Evolutionary conservation across 2,888 invertebrate genomes (phyloP), one percentile per base, ranked within the genome.

Genomic region (Hanleya hanleyi): DNA sequence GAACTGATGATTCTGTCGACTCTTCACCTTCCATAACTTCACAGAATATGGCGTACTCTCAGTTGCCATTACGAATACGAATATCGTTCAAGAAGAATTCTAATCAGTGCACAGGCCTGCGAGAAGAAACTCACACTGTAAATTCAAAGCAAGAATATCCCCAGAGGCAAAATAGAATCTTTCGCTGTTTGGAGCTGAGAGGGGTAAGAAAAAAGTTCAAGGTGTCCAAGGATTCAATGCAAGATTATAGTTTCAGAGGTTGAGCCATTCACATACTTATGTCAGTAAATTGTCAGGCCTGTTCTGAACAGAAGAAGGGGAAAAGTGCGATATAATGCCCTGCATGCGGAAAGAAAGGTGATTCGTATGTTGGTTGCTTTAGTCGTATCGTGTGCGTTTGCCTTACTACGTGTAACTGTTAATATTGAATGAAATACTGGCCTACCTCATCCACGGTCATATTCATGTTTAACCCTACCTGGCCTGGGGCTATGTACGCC

Each of bases 391-490:
- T 97, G 97, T 91, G 96, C 96, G 22, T 90, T 92, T 97, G 76
- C 97, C 97, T 0, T 95, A 95, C 91, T 97, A 97, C 91, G 95
- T 88, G 47, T 78, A 84, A 18, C 74, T 84, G 7, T 94, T 96
- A n/a, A n/a, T n/a, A n/a, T n/a, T n/a, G n/a, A 93, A 96, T 96
- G 95, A 95, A 95, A 88, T 95, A 95, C 90, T 96, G 95, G 95
- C 64, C 79, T 88, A 94, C 95, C 86, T 94, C 94, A 69, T 76
- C 26, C 71, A 77, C 5, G 76, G 81, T 29, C 57, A 37, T 18
- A 64, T 18, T 38, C n/a, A 38, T 70, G 12, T 32, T 35, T 15
- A 70, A 49, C n/a, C n/a, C n/a, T n/a, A n/a, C n/a, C n/a, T n/a
- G n/a, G n/a, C n/a, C n/a, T n/a, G n/a, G n/a, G n/a, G n/a, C n/a